Percentiles rank a stretch among this genome's conserved stretches.
phyloP scores from a whole-genome alignment of 2,888 invertebrate genomes.

The Drosophila mimetica region DNA sequence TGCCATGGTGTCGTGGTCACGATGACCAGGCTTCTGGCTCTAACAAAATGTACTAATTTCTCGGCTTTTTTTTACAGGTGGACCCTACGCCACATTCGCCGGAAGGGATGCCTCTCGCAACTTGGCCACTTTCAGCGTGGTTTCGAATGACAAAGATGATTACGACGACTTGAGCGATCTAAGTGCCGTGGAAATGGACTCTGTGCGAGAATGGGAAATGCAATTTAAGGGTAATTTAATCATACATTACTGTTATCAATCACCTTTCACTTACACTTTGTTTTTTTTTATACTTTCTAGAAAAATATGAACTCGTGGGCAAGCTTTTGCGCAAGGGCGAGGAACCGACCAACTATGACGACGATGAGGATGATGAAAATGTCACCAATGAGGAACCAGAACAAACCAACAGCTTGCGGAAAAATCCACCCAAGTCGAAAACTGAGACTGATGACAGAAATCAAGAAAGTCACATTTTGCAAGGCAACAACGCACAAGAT shows the following conservation, averaged over 20 bases:
- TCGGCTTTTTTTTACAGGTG: conserved; percentile 85
- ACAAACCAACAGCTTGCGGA: conserved; percentile 7
- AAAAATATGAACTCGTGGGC: conserved; percentile 97
- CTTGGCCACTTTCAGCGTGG: conserved; percentile 95
- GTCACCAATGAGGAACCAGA: conserved; percentile 18
- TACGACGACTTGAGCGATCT: conserved; percentile 98
- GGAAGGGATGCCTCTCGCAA: conserved; percentile 98
- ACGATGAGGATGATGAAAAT: conserved; percentile 43
- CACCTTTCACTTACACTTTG: background rate
- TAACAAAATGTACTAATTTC: background rate
- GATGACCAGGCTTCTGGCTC: background rate
- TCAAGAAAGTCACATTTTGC: background rate
- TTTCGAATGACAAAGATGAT: conserved; percentile 90
- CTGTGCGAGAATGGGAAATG: conserved; percentile 97
- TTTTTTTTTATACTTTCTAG: conserved; percentile 7
- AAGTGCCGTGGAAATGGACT: conserved; percentile 96
- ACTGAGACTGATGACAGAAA: conserved; percentile 2
- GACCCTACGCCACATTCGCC: conserved; percentile 96
- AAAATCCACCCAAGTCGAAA: conserved; percentile 11
- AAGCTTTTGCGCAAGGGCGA: conserved; percentile 96
- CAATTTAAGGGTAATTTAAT: conserved; percentile 90
- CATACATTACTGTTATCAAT: background rate
- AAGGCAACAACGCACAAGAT: conserved; percentile 5
- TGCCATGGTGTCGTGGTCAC: background rate
- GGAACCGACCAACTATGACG: conserved; percentile 93